Evolutionary conservation across 2,888 invertebrate species (phyloP).

Genomic region (Drosophila ochracea): DNA sequence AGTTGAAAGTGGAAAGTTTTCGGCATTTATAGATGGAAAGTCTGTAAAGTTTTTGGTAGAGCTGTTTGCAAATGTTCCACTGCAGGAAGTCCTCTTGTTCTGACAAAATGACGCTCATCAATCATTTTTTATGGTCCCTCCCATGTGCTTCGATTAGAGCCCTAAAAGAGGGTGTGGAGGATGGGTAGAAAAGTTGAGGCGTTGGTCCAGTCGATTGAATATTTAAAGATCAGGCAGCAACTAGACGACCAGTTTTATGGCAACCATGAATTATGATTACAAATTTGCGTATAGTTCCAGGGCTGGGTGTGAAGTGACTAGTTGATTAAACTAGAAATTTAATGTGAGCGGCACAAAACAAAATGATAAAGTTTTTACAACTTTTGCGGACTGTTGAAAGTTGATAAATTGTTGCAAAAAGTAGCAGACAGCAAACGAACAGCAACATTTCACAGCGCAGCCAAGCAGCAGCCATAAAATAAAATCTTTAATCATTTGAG

Average conservation of each 20-base stretch:
- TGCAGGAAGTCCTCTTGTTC: neutral
- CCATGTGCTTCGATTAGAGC: slow-evolving; percentile 50
- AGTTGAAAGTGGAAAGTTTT: slow-evolving; percentile 1
- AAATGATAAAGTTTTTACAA: slow-evolving; percentile 74
- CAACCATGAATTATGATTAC: slow-evolving; percentile 58
- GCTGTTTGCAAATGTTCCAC: neutral
- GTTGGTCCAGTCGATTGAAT: slow-evolving; percentile 56
- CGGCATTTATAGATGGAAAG: slow-evolving; percentile 2
- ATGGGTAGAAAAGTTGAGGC: neutral
- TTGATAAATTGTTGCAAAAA: slow-evolving; percentile 78
- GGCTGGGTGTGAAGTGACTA: slow-evolving; percentile 23
- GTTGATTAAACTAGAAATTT: slow-evolving; percentile 81
- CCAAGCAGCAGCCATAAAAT: slow-evolving; percentile 67
- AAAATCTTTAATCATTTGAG: slow-evolving; percentile 81
- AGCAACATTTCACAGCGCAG: slow-evolving; percentile 33
- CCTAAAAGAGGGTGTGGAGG: slow-evolving; percentile 14
- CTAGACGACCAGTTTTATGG: slow-evolving; percentile 46
- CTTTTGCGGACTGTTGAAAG: slow-evolving; percentile 64
- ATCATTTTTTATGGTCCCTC: slow-evolving; percentile 57
- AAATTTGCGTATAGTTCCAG: slow-evolving; percentile 39
- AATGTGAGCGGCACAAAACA: slow-evolving; percentile 51
- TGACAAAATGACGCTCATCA: slow-evolving; percentile 53
- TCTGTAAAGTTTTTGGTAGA: neutral
- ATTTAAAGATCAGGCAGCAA: slow-evolving; percentile 54
- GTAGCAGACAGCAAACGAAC: slow-evolving; percentile 48